Base-by-base conservation (phyloP, 2,113 vertebrate genomes). In the Peucedramus taeniatus region DNA sequence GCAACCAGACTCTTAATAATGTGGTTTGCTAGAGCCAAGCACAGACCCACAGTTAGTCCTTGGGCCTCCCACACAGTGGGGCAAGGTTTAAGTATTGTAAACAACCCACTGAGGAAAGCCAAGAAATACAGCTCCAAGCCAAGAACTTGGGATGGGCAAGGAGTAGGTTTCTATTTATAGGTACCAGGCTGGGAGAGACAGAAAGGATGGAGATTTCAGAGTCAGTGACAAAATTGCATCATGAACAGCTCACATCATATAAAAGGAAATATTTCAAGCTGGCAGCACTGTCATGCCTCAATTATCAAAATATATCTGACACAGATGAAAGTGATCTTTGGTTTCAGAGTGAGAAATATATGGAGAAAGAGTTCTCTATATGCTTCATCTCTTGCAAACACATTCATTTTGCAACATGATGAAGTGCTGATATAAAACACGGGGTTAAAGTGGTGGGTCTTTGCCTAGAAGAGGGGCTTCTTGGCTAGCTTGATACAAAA, bases 31-130 rank as follows among this genome's bases (percentile, higher is more conserved):
- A 50, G 60, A 81, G 53, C 51, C 17, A 40, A 72, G 82, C 75
- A 40, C 70, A 86, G 82, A 57, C 40, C 91, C 72, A 44, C 19
- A 47, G 78, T 90, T 92, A 96, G 91, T 54, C 80, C 89, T 70
- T 37, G 47, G 89, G 95, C 95, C 96, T 96, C 96, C 94, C 94
- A 97, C 89, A 74, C 87, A 87, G 86, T 10, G 40, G 64, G 84
- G 69, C 69, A 77, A 56, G 47, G 68, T 71, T 95, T 68, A 87
- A 94, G 76, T 70, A 78, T 69, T 77, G 83, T 91, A 92, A 97
- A 96, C 93, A 96, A 92, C 64, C 42, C 51, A 40, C 59, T 28
- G 54, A 90, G 72, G 30, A 70, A 86, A 90, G 92, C 83, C 86
- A 95, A 94, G 94, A 94, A 93, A 95, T 2, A 95, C 51, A 93